Conservation (phyloP, 1,140 invertebrate genomes). For the Nixonia krombeini region DNA sequence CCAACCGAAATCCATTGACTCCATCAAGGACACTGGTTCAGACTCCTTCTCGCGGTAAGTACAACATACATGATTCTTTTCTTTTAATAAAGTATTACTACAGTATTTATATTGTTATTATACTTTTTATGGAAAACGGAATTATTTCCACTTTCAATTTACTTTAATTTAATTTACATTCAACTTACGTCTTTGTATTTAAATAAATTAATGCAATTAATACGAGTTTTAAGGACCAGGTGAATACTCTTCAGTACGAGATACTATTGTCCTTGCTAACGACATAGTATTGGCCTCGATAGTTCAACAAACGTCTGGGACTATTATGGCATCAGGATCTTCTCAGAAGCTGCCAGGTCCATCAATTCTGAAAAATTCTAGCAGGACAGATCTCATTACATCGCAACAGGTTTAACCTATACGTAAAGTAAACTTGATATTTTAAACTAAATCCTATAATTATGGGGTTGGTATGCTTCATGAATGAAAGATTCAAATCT, state of each 20-base stretch:
- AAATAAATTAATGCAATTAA: too few relatives aligned
- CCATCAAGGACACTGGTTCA: slow-evolving; percentile 60
- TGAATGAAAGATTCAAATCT: not conserved
- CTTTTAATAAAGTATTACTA: too few relatives aligned
- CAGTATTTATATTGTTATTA: too few relatives aligned
- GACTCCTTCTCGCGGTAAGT: slow-evolving; percentile 61
- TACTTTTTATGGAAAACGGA: too few relatives aligned
- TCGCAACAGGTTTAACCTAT: slow-evolving; percentile 66
- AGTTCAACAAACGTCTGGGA: slow-evolving; percentile 50
- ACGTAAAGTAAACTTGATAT: not conserved
- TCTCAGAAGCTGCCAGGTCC: slow-evolving; percentile 70
- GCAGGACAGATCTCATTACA: slow-evolving; percentile 67
- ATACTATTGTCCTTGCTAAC: slow-evolving; percentile 75
- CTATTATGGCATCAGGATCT: slow-evolving; percentile 29
- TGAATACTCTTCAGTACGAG: slow-evolving; percentile 70
- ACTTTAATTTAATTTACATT: too few relatives aligned
- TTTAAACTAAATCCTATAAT: too few relatives aligned
- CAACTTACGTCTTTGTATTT: too few relatives aligned
- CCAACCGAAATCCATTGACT: slow-evolving; percentile 61
- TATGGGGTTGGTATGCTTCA: not conserved
- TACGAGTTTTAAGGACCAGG: slow-evolving; percentile 42
- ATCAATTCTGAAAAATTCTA: slow-evolving; percentile 72
- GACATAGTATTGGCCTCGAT: too few relatives aligned
- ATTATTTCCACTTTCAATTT: too few relatives aligned
- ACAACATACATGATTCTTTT: too few relatives aligned